A percentile compares a stretch with the other conserved stretches of the same genome.
Evolutionary conservation across 2,797 vertebrate genomes (phyloP).

Genomic region (Adelosebastes latens): DNA sequence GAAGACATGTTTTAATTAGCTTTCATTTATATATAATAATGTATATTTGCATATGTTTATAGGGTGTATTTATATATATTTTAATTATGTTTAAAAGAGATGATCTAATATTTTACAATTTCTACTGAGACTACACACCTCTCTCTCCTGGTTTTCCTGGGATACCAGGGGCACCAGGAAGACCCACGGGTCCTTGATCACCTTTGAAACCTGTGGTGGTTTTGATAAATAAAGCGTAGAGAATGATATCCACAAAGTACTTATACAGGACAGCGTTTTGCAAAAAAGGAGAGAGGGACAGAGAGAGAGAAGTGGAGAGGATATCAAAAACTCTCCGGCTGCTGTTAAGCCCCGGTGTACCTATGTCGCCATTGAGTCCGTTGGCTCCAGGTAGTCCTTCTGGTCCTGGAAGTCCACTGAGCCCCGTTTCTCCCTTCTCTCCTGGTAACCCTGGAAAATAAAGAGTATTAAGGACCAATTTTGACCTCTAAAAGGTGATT

Average conservation of each 20-base stretch:
- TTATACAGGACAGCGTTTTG: conserved; percentile 38
- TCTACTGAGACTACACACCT: conserved; percentile 75
- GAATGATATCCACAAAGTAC: conserved; percentile 42
- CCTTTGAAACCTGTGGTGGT: conserved; percentile 88
- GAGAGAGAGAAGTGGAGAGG: conserved; percentile 25
- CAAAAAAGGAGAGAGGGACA: conserved; percentile 25
- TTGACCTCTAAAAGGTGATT: neutral
- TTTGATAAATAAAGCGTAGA: conserved; percentile 52
- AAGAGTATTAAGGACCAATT: neutral
- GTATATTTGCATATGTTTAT: neutral
- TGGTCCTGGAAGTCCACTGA: conserved; percentile 81
- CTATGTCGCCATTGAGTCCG: conserved; percentile 80
- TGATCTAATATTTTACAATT: neutral
- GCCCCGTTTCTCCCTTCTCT: conserved; percentile 85
- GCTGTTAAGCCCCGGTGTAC: conserved; percentile 55
- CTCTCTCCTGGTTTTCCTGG: conserved; percentile 89
- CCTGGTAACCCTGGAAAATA: conserved; percentile 85
- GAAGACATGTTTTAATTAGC: neutral
- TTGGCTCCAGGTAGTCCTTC: conserved; percentile 75
- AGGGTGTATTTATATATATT: neutral
- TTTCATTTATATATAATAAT: neutral
- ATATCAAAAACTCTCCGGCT: conserved; percentile 20
- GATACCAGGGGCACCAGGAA: conserved; percentile 85
- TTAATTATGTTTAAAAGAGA: neutral
- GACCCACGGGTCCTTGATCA: conserved; percentile 86